phyloP scores from a whole-genome alignment of 2,113 vertebrate species.

The Myrmecophaga tridactyla region DNA sequence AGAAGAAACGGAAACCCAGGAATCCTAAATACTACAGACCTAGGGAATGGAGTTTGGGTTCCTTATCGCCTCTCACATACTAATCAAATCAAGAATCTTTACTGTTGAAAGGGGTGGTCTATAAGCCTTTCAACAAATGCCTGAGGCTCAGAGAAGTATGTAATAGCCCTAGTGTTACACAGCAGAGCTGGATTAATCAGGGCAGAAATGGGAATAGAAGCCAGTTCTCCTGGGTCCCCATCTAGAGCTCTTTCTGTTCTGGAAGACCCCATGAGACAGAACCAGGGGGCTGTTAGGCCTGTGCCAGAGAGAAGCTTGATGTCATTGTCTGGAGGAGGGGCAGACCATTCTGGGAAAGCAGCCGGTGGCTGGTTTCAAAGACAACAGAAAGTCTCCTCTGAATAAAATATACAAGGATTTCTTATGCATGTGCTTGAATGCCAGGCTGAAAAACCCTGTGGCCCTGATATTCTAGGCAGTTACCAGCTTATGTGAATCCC shows the following conservation, averaged over 20 bases:
- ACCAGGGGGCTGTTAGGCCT: background rate
- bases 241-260: background rate
- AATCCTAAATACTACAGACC: rapidly evolving
- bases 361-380: background rate
- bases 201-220: background rate
- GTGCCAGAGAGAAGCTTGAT: background rate
- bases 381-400: background rate
- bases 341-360: background rate
- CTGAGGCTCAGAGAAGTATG: background rate
- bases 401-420: background rate
- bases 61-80: background rate
- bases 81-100: background rate
- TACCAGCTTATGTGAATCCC: background rate
- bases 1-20: background rate
- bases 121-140: background rate
- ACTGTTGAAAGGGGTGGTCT: background rate
- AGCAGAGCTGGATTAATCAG: background rate
- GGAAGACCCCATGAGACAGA: background rate
- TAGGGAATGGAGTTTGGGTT: background rate
- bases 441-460: background rate
- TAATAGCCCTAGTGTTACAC: background rate
- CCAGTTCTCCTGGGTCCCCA: background rate
- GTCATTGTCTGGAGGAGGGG: rapidly evolving
- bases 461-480: background rate
- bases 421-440: background rate